Base-by-base conservation (phyloP, 2,113 vertebrate genomes). In the Colistium nudipinnis region DNA sequence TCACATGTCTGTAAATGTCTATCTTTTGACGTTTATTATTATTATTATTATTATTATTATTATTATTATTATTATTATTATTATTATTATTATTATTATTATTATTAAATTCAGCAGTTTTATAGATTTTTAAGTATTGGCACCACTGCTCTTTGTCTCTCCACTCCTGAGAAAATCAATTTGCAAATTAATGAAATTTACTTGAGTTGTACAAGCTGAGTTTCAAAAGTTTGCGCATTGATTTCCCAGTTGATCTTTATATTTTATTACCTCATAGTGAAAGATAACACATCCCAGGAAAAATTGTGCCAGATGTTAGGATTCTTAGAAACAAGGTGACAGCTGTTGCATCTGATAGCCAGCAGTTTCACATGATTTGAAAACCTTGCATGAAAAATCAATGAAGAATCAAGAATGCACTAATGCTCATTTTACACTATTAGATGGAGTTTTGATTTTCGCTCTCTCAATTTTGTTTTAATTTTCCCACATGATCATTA, bases 341-440 rank as follows among this genome's bases (percentile, higher is more conserved):
- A 76, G 78, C 72, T 81, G 78, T 63, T 47, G 51, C 20, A 14
- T 47, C 8, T 48, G 43, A 48, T 27, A 54, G 52, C n/a, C 10
- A 22, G 55, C 39, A 81, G 45, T 60, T 54, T 19, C 22, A 56
- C 27, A 44, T 38, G 55, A 33, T 52, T 38, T 61, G 22, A 65
- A 54, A 80, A 22, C 14, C 12, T 35, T 31, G 54, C 31, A n/a
- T 30, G 6, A 52, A 22, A 16, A 28, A 8, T 9, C 25, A 17
- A 48, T 36, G 27, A 45, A 48, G 52, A 17, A 41, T 4, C 10
- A 38, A 22, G 16, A 44, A 28, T 28, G 30, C 14, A 54, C 45
- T 7, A 8, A 33, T 12, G 39, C 25, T 43, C 3, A 30, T 41
- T 30, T 27, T 16, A 4, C 31, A 13, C 3, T 19, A 3, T 53